Evolutionary conservation across 2,888 invertebrate genomes (phyloP).

Genomic region (Lacanobia oleracea): DNA sequence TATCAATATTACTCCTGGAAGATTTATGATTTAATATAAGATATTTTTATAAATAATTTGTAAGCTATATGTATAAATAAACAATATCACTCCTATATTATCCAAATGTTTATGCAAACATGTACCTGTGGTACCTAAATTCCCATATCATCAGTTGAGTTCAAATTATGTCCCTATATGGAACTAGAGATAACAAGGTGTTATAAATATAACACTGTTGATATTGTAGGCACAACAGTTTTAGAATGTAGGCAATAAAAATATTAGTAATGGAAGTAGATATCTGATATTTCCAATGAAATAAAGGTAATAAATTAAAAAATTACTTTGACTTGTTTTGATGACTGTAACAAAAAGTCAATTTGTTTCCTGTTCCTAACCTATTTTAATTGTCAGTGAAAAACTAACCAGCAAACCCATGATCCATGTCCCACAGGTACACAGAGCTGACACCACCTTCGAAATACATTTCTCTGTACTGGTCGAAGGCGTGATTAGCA

Average conservation of each 20-base stretch:
- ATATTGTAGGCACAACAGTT: neutral
- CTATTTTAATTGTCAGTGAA: conserved; percentile 30
- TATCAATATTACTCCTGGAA: conserved; percentile 98
- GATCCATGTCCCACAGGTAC: conserved; percentile 99
- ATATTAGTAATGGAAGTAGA: neutral
- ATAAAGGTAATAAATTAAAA: neutral
- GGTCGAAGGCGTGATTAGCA: conserved; percentile 99
- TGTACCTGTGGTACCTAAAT: neutral
- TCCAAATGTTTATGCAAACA: neutral
- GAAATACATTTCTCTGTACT: conserved; percentile 99
- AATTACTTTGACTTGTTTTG: neutral
- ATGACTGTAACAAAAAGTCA: conserved; percentile 5
- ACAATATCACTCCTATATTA: neutral
- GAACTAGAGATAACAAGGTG: neutral
- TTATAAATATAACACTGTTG: neutral
- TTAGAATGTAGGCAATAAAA: neutral
- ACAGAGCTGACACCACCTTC: conserved; percentile 99
- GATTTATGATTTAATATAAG: neutral
- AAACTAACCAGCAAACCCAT: conserved; percentile 96
- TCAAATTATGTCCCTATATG: neutral
- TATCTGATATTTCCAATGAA: neutral
- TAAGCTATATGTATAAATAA: neutral
- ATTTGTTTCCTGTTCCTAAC: conserved; percentile 50
- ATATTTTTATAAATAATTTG: neutral
- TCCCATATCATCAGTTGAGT: neutral